phyloP scores from a whole-genome alignment of 2,797 vertebrate genomes.

The Garrulus glandarius region DNA sequence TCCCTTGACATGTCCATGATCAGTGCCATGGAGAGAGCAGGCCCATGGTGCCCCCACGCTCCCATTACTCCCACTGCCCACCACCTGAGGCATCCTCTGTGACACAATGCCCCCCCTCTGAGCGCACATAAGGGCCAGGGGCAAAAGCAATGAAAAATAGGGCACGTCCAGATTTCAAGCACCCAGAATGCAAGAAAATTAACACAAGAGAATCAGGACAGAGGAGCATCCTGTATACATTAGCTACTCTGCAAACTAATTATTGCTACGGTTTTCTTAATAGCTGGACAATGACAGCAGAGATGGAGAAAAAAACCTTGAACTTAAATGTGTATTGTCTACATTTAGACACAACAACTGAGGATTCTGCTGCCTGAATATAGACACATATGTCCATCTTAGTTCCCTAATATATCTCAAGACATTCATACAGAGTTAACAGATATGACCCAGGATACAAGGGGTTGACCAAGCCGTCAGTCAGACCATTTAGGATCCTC shows the following conservation, averaged over 20 bases:
- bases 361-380: not conserved
- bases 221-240: not conserved
- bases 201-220: not conserved
- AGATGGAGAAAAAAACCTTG: not conserved
- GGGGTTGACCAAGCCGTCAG: not conserved
- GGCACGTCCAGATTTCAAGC: not conserved
- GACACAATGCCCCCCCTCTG: not conserved
- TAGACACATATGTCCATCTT: not conserved
- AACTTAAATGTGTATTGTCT: not conserved
- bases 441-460: not conserved
- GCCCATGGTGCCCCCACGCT: rapidly evolving
- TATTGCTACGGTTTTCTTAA: not conserved
- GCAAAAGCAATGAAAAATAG: not conserved
- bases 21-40: rapidly evolving
- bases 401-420: not conserved
- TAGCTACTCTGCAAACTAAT: not conserved
- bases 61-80: too few species aligned
- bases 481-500: not conserved
- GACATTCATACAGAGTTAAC: not conserved
- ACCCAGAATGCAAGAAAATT: not conserved
- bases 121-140: not conserved
- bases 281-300: not conserved
- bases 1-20: not conserved
- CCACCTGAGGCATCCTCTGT: not conserved
- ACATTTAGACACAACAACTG: not conserved